phyloP scores from a whole-genome alignment of 2,797 vertebrate species.

The Alectoris magna region DNA sequence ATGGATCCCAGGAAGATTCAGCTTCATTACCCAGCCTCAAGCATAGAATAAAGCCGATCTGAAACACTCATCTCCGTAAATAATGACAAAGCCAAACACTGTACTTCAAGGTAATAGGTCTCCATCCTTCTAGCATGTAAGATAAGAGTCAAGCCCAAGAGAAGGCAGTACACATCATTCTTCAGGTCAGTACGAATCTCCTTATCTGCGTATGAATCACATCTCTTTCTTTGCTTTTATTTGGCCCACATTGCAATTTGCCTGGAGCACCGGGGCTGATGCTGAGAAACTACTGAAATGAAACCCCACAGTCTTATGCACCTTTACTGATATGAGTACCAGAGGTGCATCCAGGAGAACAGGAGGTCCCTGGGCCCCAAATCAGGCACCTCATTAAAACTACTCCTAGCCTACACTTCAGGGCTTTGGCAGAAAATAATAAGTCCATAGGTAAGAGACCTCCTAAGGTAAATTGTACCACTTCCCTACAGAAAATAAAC shows the following conservation, averaged over 20 bases:
- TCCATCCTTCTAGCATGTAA: neutral
- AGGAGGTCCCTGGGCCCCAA: neutral
- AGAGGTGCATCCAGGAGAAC: neutral
- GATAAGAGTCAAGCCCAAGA: neutral
- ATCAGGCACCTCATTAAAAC: neutral
- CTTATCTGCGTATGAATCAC: neutral
- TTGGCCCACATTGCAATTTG: neutral
- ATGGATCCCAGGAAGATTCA: neutral
- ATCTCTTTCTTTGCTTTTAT: neutral
- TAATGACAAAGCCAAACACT: neutral
- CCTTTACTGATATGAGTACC: neutral
- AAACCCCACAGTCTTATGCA: neutral
- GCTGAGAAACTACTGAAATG: neutral
- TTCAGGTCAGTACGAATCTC: neutral
- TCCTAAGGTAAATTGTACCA: neutral
- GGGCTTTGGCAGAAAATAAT: neutral
- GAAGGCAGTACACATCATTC: neutral
- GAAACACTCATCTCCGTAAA: neutral
- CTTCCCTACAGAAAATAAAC: neutral
- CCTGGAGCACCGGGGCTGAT: neutral
- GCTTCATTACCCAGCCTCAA: neutral
- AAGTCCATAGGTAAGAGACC: accelerated
- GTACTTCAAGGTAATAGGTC: neutral
- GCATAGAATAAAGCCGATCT: neutral
- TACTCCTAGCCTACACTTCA: neutral